A percentile compares a stretch with the other conserved stretches of the same genome.
Evolutionary conservation across 2,797 vertebrate species (phyloP).

Genomic region (Tokudaia tokunoshimensis): DNA sequence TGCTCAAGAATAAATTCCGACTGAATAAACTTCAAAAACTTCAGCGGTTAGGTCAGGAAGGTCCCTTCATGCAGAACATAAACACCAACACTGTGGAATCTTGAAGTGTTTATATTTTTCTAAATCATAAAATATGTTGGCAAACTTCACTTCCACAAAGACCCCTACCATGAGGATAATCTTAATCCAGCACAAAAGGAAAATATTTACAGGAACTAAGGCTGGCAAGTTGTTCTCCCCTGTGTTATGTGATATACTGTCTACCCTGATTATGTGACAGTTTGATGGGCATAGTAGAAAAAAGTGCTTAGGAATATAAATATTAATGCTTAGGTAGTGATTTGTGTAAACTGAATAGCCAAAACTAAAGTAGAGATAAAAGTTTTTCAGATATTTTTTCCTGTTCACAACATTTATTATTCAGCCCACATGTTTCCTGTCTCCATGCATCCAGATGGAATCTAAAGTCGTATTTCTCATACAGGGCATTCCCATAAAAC

Average conservation of each 20-base stretch:
- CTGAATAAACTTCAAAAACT: slow-evolving; percentile 69
- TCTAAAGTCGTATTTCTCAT: slow-evolving; percentile 47
- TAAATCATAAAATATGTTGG: slow-evolving; percentile 72
- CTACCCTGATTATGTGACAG: slow-evolving; percentile 78
- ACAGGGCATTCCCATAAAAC: slow-evolving; percentile 15
- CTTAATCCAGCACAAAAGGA: slow-evolving; percentile 77
- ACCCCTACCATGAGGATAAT: slow-evolving; percentile 70
- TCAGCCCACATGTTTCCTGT: slow-evolving; percentile 48
- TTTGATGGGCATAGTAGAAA: slow-evolving; percentile 80
- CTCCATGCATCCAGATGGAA: background rate
- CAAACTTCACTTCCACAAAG: slow-evolving; percentile 65
- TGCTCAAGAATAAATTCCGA: slow-evolving; percentile 68
- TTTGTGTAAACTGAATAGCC: slow-evolving; percentile 79
- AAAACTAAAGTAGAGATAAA: slow-evolving; percentile 80
- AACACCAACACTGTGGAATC: slow-evolving; percentile 65
- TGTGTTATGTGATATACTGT: slow-evolving; percentile 77
- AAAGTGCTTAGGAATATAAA: slow-evolving; percentile 77
- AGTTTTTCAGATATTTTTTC: slow-evolving; percentile 71
- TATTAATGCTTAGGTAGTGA: slow-evolving; percentile 82
- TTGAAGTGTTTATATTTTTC: slow-evolving; percentile 54
- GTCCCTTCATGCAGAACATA: slow-evolving; percentile 54
- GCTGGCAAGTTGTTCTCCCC: slow-evolving; percentile 62
- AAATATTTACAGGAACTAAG: slow-evolving; percentile 79
- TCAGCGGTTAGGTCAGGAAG: slow-evolving; percentile 56
- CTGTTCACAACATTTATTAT: slow-evolving; percentile 64